Conservation (phyloP, 2,113 vertebrate genomes). For the Podarcis muralis region DNA sequence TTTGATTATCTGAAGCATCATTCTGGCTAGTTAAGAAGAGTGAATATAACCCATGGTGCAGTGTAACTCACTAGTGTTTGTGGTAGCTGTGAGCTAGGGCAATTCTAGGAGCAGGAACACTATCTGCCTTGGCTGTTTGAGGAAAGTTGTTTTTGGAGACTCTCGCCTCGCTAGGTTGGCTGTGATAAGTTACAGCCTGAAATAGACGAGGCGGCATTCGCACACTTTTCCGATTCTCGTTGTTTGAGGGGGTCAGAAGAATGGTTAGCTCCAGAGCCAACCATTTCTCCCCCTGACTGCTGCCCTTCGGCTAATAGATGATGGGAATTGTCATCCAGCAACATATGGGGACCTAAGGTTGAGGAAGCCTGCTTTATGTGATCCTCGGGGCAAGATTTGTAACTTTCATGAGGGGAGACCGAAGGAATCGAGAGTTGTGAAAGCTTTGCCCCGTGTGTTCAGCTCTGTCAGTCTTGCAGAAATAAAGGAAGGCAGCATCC, state of each 20-base stretch:
- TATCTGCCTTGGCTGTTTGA: neutral
- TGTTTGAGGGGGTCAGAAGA: constrained; percentile 8
- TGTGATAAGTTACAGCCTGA: neutral
- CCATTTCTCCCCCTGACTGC: too few species aligned
- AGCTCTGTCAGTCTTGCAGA: neutral
- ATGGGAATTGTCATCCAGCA: neutral
- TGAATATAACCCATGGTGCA: neutral
- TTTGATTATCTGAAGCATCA: too few species aligned
- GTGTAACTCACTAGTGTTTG: neutral
- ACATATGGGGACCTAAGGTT: neutral
- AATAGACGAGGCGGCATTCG: too few species aligned
- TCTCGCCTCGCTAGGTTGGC: too few species aligned
- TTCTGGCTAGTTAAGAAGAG: neutral
- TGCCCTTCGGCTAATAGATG: too few species aligned
- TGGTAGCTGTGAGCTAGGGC: neutral
- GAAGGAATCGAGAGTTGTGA: neutral
- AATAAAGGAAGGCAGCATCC: constrained; percentile 11
- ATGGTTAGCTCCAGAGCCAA: neutral
- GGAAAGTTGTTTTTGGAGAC: neutral
- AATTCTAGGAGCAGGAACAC: too few species aligned
- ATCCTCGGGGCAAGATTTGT: neutral
- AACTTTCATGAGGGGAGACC: neutral
- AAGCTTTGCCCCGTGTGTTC: neutral
- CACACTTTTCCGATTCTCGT: neutral
- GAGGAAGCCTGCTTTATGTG: neutral